phyloP scores from a whole-genome alignment of 2,113 vertebrate genomes.

The Tetraodon nigroviridis region DNA sequence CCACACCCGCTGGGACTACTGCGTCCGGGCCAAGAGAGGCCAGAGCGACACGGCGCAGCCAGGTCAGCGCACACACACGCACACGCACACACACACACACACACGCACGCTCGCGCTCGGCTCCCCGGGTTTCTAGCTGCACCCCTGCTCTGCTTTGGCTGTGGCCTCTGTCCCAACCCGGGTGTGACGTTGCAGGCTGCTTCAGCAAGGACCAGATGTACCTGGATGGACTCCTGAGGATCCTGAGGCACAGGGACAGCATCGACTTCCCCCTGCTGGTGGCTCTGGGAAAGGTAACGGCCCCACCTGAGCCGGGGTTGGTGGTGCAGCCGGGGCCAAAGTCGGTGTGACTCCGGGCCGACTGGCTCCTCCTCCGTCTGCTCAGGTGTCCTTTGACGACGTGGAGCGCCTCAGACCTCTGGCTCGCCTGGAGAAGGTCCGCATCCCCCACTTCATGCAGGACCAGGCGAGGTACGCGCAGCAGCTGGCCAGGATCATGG shows the following conservation, averaged over 20 bases:
- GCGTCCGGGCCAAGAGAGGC: slow-evolving; percentile 92
- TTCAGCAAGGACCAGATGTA: slow-evolving; percentile 98
- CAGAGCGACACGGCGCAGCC: slow-evolving; percentile 85
- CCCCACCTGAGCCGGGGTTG: too few relatives aligned
- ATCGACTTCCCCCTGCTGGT: slow-evolving; percentile 89
- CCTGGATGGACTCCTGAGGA: slow-evolving; percentile 86
- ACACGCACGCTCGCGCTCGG: neutral
- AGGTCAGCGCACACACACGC: slow-evolving; percentile 68
- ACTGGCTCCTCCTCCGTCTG: too few relatives aligned
- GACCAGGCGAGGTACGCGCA: slow-evolving; percentile 80
- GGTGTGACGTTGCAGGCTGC: slow-evolving; percentile 75
- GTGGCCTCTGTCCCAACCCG: too few relatives aligned
- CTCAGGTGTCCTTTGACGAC: slow-evolving; percentile 88
- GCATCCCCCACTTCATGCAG: slow-evolving; percentile 89
- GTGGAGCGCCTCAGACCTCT: slow-evolving; percentile 82
- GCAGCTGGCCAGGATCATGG: slow-evolving; percentile 90
- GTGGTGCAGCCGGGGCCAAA: too few relatives aligned
- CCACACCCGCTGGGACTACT: slow-evolving; percentile 92
- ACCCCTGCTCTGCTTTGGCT: too few relatives aligned
- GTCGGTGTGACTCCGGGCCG: too few relatives aligned
- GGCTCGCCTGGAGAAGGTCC: slow-evolving; percentile 79
- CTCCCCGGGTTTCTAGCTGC: too few relatives aligned
- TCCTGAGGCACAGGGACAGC: slow-evolving; percentile 83
- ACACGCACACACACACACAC: too few relatives aligned
- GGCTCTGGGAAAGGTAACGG: slow-evolving; percentile 87